phyloP scores from a whole-genome alignment of 2,797 vertebrate genomes.

The Malurus splendens region DNA sequence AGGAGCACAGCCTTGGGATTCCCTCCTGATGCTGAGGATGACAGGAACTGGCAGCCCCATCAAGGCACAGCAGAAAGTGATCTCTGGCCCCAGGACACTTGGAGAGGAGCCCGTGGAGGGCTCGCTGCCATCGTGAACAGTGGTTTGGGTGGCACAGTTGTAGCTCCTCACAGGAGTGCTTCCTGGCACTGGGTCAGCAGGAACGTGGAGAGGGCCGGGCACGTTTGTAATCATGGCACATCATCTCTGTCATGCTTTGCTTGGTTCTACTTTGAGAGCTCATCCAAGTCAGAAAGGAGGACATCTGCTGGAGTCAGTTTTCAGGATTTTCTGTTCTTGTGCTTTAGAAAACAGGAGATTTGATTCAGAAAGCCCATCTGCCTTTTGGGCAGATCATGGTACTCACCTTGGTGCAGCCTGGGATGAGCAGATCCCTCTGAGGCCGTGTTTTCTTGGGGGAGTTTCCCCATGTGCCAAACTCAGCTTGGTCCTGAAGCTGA shows the following conservation, averaged over 20 bases:
- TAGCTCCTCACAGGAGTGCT: background rate
- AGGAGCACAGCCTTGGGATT: background rate
- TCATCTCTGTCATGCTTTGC: background rate
- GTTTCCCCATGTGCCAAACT: background rate
- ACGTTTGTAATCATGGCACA: accelerated
- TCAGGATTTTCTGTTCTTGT: background rate
- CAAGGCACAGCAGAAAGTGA: background rate
- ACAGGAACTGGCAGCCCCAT: background rate
- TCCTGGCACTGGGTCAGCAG: background rate
- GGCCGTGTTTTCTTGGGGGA: background rate
- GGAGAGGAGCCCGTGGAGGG: background rate
- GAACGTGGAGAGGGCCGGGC: background rate
- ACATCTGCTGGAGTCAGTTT: background rate
- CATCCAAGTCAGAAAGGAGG: background rate
- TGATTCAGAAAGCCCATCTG: background rate
- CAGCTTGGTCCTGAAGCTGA: background rate
- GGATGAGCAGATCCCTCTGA: background rate
- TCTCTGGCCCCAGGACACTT: background rate
- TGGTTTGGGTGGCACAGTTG: background rate
- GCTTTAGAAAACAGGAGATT: background rate
- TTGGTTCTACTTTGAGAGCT: background rate
- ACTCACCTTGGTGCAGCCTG: background rate
- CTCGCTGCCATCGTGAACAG: background rate
- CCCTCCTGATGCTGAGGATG: background rate
- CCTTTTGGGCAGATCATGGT: background rate